Percentiles rank a stretch among this genome's conserved stretches.
Conservation (phyloP, 2,113 vertebrate species). For the Eretmochelys imbricata region DNA sequence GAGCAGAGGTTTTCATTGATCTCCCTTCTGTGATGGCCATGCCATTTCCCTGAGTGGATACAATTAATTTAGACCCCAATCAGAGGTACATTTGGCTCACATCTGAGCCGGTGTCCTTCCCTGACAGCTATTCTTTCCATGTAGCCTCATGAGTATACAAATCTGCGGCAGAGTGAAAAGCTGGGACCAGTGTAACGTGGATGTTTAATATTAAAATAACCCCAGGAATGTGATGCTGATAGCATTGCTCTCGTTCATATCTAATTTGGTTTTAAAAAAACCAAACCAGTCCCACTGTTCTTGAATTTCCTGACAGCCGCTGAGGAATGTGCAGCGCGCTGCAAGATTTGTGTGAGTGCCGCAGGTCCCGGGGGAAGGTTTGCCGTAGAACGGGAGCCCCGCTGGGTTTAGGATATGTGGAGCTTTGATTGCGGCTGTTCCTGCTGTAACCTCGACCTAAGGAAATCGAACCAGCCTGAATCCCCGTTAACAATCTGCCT, state of each 20-base stretch:
- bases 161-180: not conserved
- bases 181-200: not conserved
- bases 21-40: not conserved
- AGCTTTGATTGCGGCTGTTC: not conserved
- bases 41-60: not conserved
- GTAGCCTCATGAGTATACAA: not conserved
- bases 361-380: not conserved
- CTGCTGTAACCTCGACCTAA: not conserved
- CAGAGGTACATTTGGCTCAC: not conserved
- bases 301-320: not conserved
- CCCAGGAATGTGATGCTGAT: too few relatives aligned
- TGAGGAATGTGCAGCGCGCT: not conserved
- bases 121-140: not conserved
- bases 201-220: not conserved
- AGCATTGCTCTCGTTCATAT: not conserved
- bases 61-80: not conserved
- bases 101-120: not conserved
- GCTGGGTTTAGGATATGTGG: not conserved
- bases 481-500: not conserved
- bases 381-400: not conserved
- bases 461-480: not conserved
- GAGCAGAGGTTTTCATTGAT: not conserved
- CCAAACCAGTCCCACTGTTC: too few relatives aligned
- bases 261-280: too few relatives aligned
- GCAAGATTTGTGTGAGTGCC: too few relatives aligned